Evolutionary conservation across 35 echinoderm and acorn worm genomes (phyloP).

Genomic region (Heliocidaris erythrogramma): DNA sequence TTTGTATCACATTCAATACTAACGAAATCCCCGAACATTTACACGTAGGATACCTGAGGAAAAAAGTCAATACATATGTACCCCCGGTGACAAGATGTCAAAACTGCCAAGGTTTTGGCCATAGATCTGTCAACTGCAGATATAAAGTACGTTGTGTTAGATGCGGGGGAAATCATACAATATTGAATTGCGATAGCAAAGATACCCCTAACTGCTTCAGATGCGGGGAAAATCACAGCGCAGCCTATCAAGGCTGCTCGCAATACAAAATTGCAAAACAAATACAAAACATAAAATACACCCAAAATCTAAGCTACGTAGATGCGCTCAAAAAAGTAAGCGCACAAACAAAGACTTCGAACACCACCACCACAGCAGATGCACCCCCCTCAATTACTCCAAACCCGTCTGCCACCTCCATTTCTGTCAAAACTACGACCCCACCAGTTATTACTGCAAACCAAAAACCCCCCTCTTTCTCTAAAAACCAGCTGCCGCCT

Average conservation of each 20-base stretch:
- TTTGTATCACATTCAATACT: too few relatives aligned
- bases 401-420: too few relatives aligned
- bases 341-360: too few relatives aligned
- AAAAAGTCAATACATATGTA: neutral
- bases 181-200: neutral
- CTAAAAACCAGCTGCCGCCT: too few relatives aligned
- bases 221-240: neutral
- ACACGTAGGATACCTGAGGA: too few relatives aligned
- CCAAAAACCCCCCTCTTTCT: too few relatives aligned
- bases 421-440: too few relatives aligned
- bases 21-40: too few relatives aligned
- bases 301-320: neutral
- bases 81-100: neutral
- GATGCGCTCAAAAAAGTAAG: neutral
- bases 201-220: neutral
- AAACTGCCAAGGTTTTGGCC: slow-evolving; percentile 32
- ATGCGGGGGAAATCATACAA: neutral
- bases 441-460: too few relatives aligned
- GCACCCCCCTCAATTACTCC: too few relatives aligned
- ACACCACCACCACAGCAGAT: too few relatives aligned
- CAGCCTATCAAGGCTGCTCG: slow-evolving; percentile 24
- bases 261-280: neutral
- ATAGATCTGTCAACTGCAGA: neutral
- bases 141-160: neutral
- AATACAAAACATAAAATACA: neutral